Conservation (phyloP, 1,140 invertebrate species). For the Drosophila pseudoananassae region DNA sequence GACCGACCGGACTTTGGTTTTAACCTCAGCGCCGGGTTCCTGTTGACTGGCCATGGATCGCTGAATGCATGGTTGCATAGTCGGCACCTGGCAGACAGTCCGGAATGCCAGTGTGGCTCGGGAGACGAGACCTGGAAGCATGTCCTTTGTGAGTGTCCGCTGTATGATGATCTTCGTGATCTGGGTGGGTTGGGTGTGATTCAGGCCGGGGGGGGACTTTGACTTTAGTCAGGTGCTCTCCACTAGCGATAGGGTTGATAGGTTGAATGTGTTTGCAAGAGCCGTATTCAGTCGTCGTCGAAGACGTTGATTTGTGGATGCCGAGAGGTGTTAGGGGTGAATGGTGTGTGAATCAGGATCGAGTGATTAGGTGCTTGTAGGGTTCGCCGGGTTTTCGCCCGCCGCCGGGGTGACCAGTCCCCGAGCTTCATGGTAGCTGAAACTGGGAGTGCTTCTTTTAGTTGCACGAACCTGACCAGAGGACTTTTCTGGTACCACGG, state of each 20-base stretch:
- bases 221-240: constrained; percentile 19
- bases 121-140: constrained; percentile 12
- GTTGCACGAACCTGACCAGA: background rate
- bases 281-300: too few relatives aligned
- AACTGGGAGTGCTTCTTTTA: background rate
- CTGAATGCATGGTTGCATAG: too few relatives aligned
- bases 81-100: background rate
- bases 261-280: constrained; percentile 9
- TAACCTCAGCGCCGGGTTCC: constrained; percentile 18
- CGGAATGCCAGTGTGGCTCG: constrained; percentile 13
- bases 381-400: too few relatives aligned
- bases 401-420: background rate
- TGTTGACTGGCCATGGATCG: constrained; percentile 22
- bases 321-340: too few relatives aligned
- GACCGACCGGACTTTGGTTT: constrained; percentile 21
- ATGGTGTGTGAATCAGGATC: too few relatives aligned
- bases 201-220: constrained; percentile 2
- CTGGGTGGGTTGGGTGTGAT: background rate
- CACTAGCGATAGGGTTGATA: constrained; percentile 4
- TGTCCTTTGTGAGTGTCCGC: constrained; percentile 27
- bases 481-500: background rate
- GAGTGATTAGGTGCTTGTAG: too few relatives aligned
- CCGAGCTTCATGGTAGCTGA: background rate
- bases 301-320: too few relatives aligned
- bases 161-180: constrained; percentile 14